Evolutionary conservation across 2,797 vertebrate genomes (phyloP).

Genomic region (Enteromius afrohamiltoni): DNA sequence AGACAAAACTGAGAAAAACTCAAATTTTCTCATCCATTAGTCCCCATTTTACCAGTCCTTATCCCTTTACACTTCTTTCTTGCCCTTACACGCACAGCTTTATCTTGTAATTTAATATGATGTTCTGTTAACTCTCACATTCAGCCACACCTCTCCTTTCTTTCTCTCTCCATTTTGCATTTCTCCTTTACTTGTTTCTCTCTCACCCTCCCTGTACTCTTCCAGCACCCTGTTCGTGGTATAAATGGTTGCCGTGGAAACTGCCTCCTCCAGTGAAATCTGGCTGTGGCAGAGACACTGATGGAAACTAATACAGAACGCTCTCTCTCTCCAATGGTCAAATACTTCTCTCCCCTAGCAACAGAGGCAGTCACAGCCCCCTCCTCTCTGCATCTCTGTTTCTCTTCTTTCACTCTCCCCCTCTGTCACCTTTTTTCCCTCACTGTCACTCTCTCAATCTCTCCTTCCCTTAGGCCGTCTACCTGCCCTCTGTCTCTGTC

Average conservation of each 20-base stretch:
- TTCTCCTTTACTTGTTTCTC: conserved; percentile 54
- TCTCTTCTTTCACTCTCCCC: conserved; percentile 57
- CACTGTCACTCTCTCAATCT: conserved; percentile 54
- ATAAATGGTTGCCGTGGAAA: conserved; percentile 83
- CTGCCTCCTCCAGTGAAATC: conserved; percentile 72
- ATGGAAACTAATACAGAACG: conserved; percentile 77
- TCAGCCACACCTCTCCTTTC: conserved; percentile 1
- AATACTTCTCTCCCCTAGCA: conserved; percentile 74
- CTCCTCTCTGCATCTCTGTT: conserved; percentile 50
- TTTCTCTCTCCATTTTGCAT: conserved; percentile 51
- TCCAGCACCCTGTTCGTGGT: conserved; percentile 60
- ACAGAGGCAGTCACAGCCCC: conserved; percentile 69
- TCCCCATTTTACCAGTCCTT: conserved; percentile 19
- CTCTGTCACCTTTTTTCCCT: conserved; percentile 55
- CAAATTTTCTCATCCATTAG: conserved; percentile 49
- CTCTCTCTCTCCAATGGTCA: conserved; percentile 51
- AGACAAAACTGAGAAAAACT: conserved; percentile 32
- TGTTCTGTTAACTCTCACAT: not conserved
- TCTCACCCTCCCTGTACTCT: conserved; percentile 34
- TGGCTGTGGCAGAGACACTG: conserved; percentile 75
- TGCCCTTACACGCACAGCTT: not conserved
- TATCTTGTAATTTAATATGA: not conserved
- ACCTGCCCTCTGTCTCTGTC: conserved; percentile 33
- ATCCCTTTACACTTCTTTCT: conserved; percentile 7
- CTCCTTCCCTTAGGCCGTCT: conserved; percentile 18